Conservation (phyloP, 2,888 invertebrate species). For the Hesperia comma region DNA sequence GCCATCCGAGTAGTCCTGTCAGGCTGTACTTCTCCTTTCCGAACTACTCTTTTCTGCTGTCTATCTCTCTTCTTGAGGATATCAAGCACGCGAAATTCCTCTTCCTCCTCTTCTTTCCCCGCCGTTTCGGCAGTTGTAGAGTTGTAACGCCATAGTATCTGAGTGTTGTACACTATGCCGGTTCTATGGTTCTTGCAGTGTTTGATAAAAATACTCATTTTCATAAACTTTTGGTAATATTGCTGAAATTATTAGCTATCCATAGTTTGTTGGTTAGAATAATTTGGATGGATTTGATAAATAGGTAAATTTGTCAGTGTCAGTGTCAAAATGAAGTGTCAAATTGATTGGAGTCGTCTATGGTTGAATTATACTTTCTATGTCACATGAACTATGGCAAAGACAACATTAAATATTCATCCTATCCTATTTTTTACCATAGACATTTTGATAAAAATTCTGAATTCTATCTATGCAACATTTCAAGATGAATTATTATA, state of each 20-base stretch:
- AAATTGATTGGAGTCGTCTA: no score
- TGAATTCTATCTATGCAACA: no score
- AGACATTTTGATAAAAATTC: no score
- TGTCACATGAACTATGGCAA: no score
- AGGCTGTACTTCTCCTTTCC: conserved; percentile 67
- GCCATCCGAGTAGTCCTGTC: conserved; percentile 75
- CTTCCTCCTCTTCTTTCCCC: conserved; percentile 65
- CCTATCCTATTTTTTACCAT: no score
- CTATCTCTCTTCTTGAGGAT: conserved; percentile 70
- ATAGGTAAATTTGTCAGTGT: not conserved
- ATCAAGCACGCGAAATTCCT: conserved; percentile 82
- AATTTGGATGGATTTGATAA: no score
- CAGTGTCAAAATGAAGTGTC: not conserved
- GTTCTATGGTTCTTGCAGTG: conserved; percentile 58
- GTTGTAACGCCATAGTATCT: conserved; percentile 71
- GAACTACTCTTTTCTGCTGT: conserved; percentile 53
- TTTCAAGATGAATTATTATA: no score
- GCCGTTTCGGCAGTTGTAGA: conserved; percentile 63
- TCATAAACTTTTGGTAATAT: conserved; percentile 40
- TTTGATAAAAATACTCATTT: conserved; percentile 73
- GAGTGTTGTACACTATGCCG: conserved; percentile 55
- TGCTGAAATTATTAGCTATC: not conserved
- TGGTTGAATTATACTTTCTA: no score
- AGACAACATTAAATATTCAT: no score
- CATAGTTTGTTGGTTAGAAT: conserved; percentile 13